Evolutionary conservation across 2,888 invertebrate species (phyloP).

Genomic region (Galerucella calmariensis): DNA sequence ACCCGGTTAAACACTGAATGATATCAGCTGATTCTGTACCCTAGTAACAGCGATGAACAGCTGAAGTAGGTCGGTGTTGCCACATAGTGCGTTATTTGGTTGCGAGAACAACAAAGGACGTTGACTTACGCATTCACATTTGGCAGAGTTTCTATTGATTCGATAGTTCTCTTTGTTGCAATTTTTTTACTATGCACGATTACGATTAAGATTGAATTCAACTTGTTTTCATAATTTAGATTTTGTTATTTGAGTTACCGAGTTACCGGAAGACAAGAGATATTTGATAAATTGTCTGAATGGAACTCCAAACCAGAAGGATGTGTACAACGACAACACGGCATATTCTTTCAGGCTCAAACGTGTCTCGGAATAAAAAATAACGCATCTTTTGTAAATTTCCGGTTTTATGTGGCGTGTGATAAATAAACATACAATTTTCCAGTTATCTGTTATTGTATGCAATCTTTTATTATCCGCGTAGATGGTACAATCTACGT

Average conservation of each 20-base stretch:
- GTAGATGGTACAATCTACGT: too few species aligned
- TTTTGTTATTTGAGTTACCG: background rate
- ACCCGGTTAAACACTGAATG: conserved; percentile 47
- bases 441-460: too few species aligned
- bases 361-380: background rate
- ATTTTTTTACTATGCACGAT: background rate
- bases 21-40: conserved; percentile 52
- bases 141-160: conserved; percentile 31
- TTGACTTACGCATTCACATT: conserved; percentile 30
- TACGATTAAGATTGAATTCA: background rate
- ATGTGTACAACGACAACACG: background rate
- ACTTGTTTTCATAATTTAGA: background rate
- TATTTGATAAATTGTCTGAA: background rate
- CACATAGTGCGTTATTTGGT: conserved; percentile 17
- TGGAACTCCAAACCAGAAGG: background rate
- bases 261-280: background rate
- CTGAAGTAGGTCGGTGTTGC: conserved; percentile 42
- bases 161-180: conserved; percentile 7
- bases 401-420: too few species aligned
- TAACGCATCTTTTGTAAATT: too few species aligned
- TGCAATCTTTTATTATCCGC: too few species aligned
- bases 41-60: conserved; percentile 46
- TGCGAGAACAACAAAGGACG: conserved; percentile 36
- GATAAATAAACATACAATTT: too few species aligned
- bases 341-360: background rate